Evolutionary conservation across 2,797 vertebrate species (phyloP), one percentile per base, ranked within the genome.

Genomic region (Cyclopterus lumpus): DNA sequence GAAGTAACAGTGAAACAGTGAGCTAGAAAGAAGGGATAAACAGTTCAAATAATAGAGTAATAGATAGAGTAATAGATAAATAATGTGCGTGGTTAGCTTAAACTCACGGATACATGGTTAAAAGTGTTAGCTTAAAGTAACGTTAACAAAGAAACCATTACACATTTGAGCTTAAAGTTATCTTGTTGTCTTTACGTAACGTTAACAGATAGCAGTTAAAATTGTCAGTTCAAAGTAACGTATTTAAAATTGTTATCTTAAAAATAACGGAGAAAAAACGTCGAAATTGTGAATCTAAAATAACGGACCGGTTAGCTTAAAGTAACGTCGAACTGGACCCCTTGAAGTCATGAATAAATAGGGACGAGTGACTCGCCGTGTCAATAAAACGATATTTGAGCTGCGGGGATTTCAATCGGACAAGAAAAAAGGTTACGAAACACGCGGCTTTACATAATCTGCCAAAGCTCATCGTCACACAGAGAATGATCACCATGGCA

Each of bases 401-500:
- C 8, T 40, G 36, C 48, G 26, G 26, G 26, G 26, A 28, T 28
- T 28, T 28, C 26, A 28, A n/a, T n/a, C 28, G 2, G 26, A 28
- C n/a, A 28, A 28, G 28, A 28, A 28, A 2, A 51, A 48, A 42
- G 63, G 59, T 55, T 69, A 30, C 34, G 53, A 77, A 76, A 64
- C 44, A 14, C 26, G n/a, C 9, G 72, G 9, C 60, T 14, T 10
- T 9, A 49, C 61, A 24, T 26, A 34, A 72, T 72, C 58, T 67
- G 51, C 44, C 73, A 73, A n/a, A 26, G 53, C 22, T 58, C 36
- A 59, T 71, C 51, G 38, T 63, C 36, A 26, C 58, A 24, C 32
- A 40, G 44, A 74, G 80, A 73, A 55, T 53, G 32, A 77, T 65
- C 24, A 12, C 46, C 55, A 6, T 44, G 2, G 20, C 30, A 65